Evolutionary conservation across 2,888 invertebrate genomes (phyloP), one percentile per base, ranked within the genome.

Genomic region (Drosophila seclusa): DNA sequence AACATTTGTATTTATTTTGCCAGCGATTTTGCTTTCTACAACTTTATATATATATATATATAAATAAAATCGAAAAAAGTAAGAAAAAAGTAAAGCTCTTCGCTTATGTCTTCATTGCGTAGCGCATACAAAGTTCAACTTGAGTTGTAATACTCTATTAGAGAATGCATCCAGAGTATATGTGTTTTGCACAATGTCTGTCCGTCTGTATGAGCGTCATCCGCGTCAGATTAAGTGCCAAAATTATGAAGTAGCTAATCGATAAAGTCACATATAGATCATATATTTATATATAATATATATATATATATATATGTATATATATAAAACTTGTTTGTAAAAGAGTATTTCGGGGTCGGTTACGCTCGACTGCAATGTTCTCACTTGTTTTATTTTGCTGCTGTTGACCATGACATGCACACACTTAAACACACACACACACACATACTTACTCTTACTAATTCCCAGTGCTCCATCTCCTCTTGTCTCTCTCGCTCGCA

Each of bases 331-430:
- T 24, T 16, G 16, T 2, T 24, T 24, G 24, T 24, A 45, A 24
- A 10, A 49, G 18, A 29, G 49, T 4, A 45, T 49, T 48, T 31
- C n/a, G 13, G 31, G 8, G 16, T 45, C 16, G 24, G 24, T 8
- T 45, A 45, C 2, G 16, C 24, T 2, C 45, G 63, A 52, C 50
- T 68, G 21, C 36, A 18, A 32, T 40, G 10, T 58, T 54, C 58
- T 32, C n/a, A 29, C 38, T 67, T 40, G 24, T 16, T 36, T 66
- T 54, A 45, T 66, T 29, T 45, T 59, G 42, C 66, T 73, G 50
- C 64, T 71, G 73, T 71, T 84, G 80, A 74, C 83, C 87, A 72
- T 86, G 87, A 78, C 83, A 74, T 68, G 63, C 67, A 80, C 64
- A 61, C 45, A 48, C 42, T 27, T 11, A 53, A n/a, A 45, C 29